Base-by-base conservation (phyloP, 2,113 vertebrate genomes). In the Gobiocypris rarus region DNA sequence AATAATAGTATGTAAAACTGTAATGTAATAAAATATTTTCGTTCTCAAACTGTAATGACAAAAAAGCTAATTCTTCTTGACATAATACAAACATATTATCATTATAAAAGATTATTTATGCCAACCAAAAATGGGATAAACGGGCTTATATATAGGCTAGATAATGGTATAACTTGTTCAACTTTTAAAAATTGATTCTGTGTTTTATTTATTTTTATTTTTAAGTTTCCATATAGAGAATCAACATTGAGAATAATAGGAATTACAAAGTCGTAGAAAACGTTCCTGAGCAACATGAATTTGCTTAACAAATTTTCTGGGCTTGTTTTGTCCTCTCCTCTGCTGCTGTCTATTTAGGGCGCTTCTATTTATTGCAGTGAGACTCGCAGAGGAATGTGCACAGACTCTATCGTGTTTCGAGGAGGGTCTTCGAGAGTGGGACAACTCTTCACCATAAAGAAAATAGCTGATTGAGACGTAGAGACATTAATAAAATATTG, bases 361-460 rank as follows among this genome's bases (percentile, higher is more conserved):
- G 85, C 87, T 90, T 92, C 94, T 95, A 95, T 95, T 94, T 95
- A 93, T 94, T 94, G 85, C 93, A 81, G 75, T 52, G 63, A 67
- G 26, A 69, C 74, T 43, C 79, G 80, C 88, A 34, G 81, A 91
- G 94, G 91, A 86, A 94, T 93, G 93, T 85, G 87, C 77, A 79
- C 34, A 22, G 77, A 83, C 75, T 91, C 87, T 87, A 92, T 95
- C 93, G 28, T 78, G 90, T 95, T 93, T 94, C 94, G 88, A 75
- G 69, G 67, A 84, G 85, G 80, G 67, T 78, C 61, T 81, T 83
- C 76, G 3, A 63, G 41, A 76, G 76, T 43, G 7, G 24, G 69
- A 52, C 22, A 79, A 58, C 70, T 81, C 69, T 19, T 61, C 45
- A 15, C 59, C 31, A 45, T 58, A 70, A 4, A 19, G 31, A 34